Percentiles rank a stretch among this genome's conserved stretches.
Evolutionary conservation across 1,140 invertebrate species (phyloP).

Genomic region (Rhopalosiphum padi): DNA sequence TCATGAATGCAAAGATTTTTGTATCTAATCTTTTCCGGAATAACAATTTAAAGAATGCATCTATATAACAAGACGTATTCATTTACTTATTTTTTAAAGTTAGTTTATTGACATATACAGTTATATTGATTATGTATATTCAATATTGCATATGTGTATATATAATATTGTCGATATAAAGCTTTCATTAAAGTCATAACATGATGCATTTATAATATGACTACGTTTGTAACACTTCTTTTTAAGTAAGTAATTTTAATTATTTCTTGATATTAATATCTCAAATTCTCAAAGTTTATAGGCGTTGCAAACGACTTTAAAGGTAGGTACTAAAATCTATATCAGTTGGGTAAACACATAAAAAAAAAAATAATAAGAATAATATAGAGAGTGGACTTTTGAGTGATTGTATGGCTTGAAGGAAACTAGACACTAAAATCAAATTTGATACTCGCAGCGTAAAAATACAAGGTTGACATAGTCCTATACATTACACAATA

Average conservation of each 20-base stretch:
- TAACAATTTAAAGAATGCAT: too few relatives aligned
- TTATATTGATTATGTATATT: too few relatives aligned
- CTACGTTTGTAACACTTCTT: neutral
- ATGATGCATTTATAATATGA: neutral
- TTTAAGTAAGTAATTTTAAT: neutral
- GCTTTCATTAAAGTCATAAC: neutral
- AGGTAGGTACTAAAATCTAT: neutral
- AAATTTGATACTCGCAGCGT: neutral
- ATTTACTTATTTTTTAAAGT: too few relatives aligned
- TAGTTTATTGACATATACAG: too few relatives aligned
- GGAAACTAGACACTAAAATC: slow-evolving; percentile 2
- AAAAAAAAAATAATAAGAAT: neutral
- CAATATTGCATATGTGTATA: too few relatives aligned
- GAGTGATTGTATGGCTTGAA: neutral
- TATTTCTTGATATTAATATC: neutral
- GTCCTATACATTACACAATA: neutral
- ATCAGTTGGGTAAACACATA: neutral
- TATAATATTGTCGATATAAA: too few relatives aligned
- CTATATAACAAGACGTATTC: too few relatives aligned
- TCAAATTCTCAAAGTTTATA: neutral
- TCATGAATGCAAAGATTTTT: too few relatives aligned
- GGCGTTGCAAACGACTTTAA: neutral
- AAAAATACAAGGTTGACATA: neutral
- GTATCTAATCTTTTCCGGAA: too few relatives aligned
- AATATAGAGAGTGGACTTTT: neutral